Base-by-base conservation (phyloP, 1,140 invertebrate genomes). In the Drosophila nikananu region DNA sequence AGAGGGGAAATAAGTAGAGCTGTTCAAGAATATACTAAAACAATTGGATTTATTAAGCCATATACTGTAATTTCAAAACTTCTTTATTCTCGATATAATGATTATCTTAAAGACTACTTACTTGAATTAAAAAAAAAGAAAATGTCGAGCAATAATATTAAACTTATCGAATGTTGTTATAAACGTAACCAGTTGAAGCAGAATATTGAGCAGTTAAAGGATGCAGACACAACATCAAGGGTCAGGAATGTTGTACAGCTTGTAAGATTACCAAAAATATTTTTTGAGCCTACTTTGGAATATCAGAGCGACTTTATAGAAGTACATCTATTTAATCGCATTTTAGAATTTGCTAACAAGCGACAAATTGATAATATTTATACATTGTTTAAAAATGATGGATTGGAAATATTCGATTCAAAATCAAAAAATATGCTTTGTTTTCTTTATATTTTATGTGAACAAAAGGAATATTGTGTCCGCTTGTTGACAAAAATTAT, bases 21-120 rank as follows among this genome's bases (percentile, higher is more conserved):
- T 19, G 76, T 72, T 12, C 49, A 46, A 21, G 75, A 90, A 66
- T 90, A 77, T 65, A 58, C 46, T 5, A 52, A 80, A 62, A 90
- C 86, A 9, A 80, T 90, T 62, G 79, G 76, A 6, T 57, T 75
- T 46, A 37, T 82, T n/a, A 90, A 80, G 35, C 76, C 86, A 0
- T 90, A 67, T 49, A 27, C 70, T 37, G 74, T 90, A 10, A 84
- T 90, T 57, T 77, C 79, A 3, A 90, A 90, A 51, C 51, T 90
- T 30, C 39, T 90, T 25, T 52, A 15, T 61, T 74, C 80, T 3
- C 46, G 79, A 17, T 42, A 86, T 13, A 90, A 80, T 35, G 49
- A 60, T 42, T 23, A 68, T 48, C 57, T 90, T 35, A 60, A 63
- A 35, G 46, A 77, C 12, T 90, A 90, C n/a, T 46, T 90, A 46